Conservation (phyloP, 2,797 vertebrate genomes). For the Melanotaenia trifasciata region DNA sequence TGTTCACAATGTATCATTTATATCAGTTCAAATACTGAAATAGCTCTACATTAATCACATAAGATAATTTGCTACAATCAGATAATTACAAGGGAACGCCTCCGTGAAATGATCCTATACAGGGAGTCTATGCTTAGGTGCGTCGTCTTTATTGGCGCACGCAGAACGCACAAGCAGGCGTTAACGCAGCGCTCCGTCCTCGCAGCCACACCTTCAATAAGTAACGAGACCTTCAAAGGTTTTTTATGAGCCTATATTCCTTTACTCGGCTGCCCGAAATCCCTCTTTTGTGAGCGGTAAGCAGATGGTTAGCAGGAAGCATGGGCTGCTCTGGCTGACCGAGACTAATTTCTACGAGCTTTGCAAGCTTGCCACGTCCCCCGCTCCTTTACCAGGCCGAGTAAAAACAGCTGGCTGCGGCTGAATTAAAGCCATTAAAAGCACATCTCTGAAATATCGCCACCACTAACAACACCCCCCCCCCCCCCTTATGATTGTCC, state of each 20-base stretch:
- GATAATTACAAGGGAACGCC: slow-evolving; percentile 77
- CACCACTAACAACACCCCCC: slow-evolving; percentile 83
- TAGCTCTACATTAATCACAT: slow-evolving; percentile 51
- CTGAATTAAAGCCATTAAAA: slow-evolving; percentile 90
- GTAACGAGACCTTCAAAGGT: slow-evolving; percentile 86
- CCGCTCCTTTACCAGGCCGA: slow-evolving; percentile 91
- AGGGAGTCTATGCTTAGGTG: slow-evolving; percentile 49
- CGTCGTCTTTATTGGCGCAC: slow-evolving; percentile 40
- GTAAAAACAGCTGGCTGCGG: slow-evolving; percentile 94
- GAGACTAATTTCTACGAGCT: slow-evolving; percentile 99
- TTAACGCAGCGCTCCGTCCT: slow-evolving; percentile 39
- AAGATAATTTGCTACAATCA: slow-evolving; percentile 57
- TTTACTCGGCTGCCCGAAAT: slow-evolving; percentile 86
- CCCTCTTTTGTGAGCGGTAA: slow-evolving; percentile 95
- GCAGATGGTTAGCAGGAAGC: slow-evolving; percentile 99
- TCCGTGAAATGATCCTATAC: slow-evolving; percentile 79
- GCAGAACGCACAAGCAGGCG: slow-evolving; percentile 44
- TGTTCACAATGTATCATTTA: slow-evolving; percentile 12
- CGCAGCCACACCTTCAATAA: slow-evolving; percentile 65
- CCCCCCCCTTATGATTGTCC: slow-evolving; percentile 60
- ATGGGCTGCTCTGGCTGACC: slow-evolving; percentile 93
- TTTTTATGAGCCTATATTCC: slow-evolving; percentile 80
- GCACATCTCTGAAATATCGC: slow-evolving; percentile 92
- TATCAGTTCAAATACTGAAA: slow-evolving; percentile 35
- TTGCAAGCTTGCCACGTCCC: slow-evolving; percentile 94